A percentile compares a stretch with the other conserved stretches of the same genome.
Conservation (phyloP, 2,113 vertebrate genomes). For the Alosa alosa region DNA sequence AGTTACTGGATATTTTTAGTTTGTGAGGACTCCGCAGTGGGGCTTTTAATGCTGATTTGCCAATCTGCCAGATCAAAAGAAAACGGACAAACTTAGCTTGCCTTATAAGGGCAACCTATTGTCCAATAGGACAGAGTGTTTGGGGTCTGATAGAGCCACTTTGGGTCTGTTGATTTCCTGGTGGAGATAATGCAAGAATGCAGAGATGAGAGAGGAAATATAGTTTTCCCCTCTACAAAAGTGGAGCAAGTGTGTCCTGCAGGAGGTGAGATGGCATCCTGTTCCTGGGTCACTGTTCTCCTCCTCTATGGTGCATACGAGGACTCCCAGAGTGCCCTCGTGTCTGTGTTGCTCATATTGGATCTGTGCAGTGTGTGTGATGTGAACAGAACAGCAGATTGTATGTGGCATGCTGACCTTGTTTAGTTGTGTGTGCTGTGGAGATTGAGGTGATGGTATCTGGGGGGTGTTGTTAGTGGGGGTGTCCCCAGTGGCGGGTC, state of each 20-base stretch:
- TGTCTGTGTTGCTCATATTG: background rate
- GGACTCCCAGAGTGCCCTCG: no score
- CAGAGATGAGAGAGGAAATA: constrained; percentile 37
- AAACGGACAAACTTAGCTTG: background rate
- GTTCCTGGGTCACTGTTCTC: no score
- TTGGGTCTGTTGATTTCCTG: constrained; percentile 51
- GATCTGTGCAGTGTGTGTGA: background rate
- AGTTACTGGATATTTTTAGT: background rate
- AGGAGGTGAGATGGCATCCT: no score
- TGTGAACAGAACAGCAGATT: background rate
- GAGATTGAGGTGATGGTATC: background rate
- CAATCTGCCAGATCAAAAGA: background rate
- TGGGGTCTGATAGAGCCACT: constrained; percentile 35
- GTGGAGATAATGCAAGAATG: constrained; percentile 56
- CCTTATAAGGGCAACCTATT: constrained; percentile 19
- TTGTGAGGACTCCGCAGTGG: background rate
- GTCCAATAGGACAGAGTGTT: background rate
- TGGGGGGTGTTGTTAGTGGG: background rate
- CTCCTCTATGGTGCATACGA: no score
- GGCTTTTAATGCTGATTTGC: no score
- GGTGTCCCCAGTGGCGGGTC: constrained; percentile 58
- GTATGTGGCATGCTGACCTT: background rate
- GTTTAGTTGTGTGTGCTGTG: constrained; percentile 1
- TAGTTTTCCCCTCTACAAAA: background rate
- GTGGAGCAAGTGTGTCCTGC: background rate